Evolutionary conservation across 2,888 invertebrate genomes (phyloP).

Genomic region (Cynaeus angustus): DNA sequence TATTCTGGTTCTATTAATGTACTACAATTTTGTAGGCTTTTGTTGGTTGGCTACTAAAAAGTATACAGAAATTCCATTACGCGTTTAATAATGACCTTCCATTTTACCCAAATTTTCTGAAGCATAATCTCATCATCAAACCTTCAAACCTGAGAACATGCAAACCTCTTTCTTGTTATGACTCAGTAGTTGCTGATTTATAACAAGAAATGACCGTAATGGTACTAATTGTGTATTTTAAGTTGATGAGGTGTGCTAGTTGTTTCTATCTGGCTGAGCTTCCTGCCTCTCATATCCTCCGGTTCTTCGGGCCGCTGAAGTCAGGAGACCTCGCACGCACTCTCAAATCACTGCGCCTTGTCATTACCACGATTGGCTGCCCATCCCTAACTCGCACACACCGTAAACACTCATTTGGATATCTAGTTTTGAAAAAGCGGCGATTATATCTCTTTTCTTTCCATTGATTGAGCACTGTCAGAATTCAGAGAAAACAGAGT

Average conservation of each 20-base stretch:
- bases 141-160: neutral
- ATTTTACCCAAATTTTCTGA: no score
- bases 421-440: slow-evolving; percentile 29
- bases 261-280: slow-evolving; percentile 46
- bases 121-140: no score
- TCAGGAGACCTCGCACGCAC: slow-evolving; percentile 42
- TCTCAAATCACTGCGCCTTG: slow-evolving; percentile 48
- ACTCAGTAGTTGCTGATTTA: neutral
- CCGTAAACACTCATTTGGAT: slow-evolving; percentile 44
- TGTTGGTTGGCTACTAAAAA: no score
- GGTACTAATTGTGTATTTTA: slow-evolving; percentile 33
- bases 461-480: slow-evolving; percentile 23
- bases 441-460: slow-evolving; percentile 28
- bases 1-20: no score
- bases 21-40: no score
- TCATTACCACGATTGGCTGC: slow-evolving; percentile 55
- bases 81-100: no score
- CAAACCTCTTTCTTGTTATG: neutral
- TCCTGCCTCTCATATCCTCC: slow-evolving; percentile 50
- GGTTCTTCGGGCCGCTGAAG: slow-evolving; percentile 54
- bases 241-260: slow-evolving; percentile 41
- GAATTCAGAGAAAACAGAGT: no score
- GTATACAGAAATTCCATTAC: no score
- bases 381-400: slow-evolving; percentile 50
- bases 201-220: slow-evolving; percentile 6